phyloP scores from a whole-genome alignment of 2,113 vertebrate species.

The Forbesichthys papilliferus region DNA sequence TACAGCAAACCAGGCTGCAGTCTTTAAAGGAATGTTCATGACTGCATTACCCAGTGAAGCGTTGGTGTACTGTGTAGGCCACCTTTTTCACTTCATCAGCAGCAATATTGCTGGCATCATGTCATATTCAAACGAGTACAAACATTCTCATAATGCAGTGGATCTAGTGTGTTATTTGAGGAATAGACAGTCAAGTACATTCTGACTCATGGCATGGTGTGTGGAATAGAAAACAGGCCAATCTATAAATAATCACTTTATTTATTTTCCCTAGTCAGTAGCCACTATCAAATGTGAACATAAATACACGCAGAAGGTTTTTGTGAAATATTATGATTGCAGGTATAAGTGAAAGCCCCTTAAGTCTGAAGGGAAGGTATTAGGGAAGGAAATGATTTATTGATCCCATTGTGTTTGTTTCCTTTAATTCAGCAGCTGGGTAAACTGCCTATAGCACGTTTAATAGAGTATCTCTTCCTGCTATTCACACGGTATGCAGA shows the following conservation, averaged over 20 bases:
- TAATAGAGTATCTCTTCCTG: slow-evolving; percentile 52
- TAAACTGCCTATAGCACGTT: slow-evolving; percentile 52
- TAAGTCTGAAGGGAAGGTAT: slow-evolving; percentile 44
- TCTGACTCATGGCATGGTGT: not conserved
- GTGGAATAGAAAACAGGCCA: not conserved
- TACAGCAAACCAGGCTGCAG: slow-evolving; percentile 18
- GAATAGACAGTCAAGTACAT: not conserved
- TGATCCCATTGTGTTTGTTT: slow-evolving; percentile 63
- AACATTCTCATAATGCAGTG: too few species aligned
- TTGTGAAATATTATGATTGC: slow-evolving; percentile 34
- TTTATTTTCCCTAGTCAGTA: not conserved
- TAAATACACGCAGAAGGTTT: not conserved
- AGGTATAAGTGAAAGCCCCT: slow-evolving; percentile 29
- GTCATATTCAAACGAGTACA: too few species aligned
- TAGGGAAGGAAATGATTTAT: slow-evolving; percentile 68
- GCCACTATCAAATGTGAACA: not conserved
- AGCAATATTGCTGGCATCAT: not conserved
- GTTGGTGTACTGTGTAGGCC: slow-evolving; percentile 25
- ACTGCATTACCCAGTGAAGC: slow-evolving; percentile 6
- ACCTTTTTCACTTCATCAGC: not conserved
- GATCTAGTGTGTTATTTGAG: not conserved
- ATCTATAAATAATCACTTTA: not conserved
- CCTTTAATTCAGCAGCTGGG: slow-evolving; percentile 45
- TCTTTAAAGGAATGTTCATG: not conserved
- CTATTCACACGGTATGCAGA: slow-evolving; percentile 26